Percentiles rank a stretch among this genome's conserved stretches.
These are phyloP conservation scores for Chlamydotis undulata DNA, from an alignment of 2,113 vertebrate genomes.

Conservation along the genomic window DNA sequence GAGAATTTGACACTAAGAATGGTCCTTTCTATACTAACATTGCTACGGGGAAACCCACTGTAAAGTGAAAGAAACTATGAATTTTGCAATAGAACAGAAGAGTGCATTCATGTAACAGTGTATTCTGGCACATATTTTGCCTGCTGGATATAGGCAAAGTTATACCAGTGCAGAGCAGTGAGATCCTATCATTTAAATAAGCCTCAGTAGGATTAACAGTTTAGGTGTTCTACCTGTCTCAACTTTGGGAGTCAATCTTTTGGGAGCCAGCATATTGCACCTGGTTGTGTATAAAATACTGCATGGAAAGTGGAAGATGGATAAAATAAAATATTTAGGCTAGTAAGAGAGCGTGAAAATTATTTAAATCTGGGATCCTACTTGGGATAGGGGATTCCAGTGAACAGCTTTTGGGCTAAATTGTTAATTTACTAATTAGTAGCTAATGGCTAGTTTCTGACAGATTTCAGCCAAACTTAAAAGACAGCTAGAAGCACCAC, in stretches of 20 bases:
- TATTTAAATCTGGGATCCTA: neutral
- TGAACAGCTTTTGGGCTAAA: neutral
- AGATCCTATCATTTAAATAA: neutral
- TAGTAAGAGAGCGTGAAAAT: neutral
- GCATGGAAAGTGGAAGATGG: neutral
- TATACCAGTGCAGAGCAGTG: neutral
- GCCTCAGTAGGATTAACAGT: neutral
- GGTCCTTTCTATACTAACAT: conserved; percentile 11
- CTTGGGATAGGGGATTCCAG: neutral
- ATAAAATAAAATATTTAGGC: neutral
- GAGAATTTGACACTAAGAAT: conserved; percentile 16
- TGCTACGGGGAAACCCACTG: neutral
- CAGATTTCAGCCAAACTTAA: neutral
- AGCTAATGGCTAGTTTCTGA: neutral
- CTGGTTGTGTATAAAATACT: neutral
- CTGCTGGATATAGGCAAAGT: neutral
- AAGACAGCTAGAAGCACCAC: neutral
- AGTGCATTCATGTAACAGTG: neutral
- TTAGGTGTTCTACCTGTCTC: conserved; percentile 1
- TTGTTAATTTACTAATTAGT: neutral
- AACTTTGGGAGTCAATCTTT: neutral
- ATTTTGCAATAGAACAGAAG: conserved; percentile 26
- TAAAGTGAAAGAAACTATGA: neutral
- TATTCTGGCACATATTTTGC: neutral
- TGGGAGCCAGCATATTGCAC: neutral